phyloP scores from a whole-genome alignment of 1,140 invertebrate species.

The Magallana gigas region DNA sequence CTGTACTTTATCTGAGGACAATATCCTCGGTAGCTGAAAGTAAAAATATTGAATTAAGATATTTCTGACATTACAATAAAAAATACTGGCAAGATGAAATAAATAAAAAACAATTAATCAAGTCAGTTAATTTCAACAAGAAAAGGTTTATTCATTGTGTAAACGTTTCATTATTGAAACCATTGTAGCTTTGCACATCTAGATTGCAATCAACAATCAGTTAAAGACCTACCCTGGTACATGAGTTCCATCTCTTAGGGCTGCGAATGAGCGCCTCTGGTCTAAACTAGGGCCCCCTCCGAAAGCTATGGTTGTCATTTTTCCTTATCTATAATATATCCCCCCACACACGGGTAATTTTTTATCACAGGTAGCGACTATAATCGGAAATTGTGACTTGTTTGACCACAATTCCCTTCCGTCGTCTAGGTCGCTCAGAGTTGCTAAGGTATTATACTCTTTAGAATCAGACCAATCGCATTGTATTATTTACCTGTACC shows the following conservation, averaged over 20 bases:
- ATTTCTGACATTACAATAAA: no score
- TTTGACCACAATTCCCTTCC: slow-evolving; percentile 47
- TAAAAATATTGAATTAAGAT: slow-evolving; percentile 16
- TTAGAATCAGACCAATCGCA: slow-evolving; percentile 54
- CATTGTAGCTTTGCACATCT: slow-evolving; percentile 16
- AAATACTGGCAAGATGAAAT: not conserved
- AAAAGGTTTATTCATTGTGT: slow-evolving; percentile 37
- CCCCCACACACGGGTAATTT: not conserved
- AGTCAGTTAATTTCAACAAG: not conserved
- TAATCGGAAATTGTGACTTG: slow-evolving; percentile 36
- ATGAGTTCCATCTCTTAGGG: slow-evolving; percentile 76
- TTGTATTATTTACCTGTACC: slow-evolving; percentile 46
- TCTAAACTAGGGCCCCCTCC: slow-evolving; percentile 77
- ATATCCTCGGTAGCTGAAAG: slow-evolving; percentile 78
- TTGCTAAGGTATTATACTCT: slow-evolving; percentile 59
- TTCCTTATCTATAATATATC: slow-evolving; percentile 36
- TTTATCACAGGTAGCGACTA: slow-evolving; percentile 11
- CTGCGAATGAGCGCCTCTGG: slow-evolving; percentile 76
- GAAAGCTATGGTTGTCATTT: slow-evolving; percentile 77
- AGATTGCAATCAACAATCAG: slow-evolving; percentile 37
- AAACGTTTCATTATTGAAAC: slow-evolving; percentile 16
- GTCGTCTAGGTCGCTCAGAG: slow-evolving; percentile 60
- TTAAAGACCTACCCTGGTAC: slow-evolving; percentile 76
- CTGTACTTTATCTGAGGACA: slow-evolving; percentile 78
- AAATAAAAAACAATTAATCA: no score